These are phyloP conservation scores for Pelagia noctiluca DNA, from an alignment of 30 jellyfish, hydroid and myxozoan genomes.

Conservation along the genomic window DNA sequence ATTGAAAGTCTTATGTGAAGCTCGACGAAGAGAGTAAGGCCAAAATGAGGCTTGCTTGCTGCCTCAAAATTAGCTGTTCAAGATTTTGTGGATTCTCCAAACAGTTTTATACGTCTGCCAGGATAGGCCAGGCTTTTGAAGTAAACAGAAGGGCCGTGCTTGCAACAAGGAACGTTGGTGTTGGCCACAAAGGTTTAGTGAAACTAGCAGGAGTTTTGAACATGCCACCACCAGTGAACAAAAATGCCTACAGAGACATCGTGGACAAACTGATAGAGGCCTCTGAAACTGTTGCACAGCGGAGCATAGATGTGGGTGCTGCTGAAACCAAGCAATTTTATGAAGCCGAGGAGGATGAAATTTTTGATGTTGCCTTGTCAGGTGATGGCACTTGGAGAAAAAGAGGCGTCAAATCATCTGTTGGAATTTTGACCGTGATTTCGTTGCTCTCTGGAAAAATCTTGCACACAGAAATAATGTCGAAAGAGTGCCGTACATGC, in stretches of 20 bases:
- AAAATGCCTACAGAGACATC: background rate
- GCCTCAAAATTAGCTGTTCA: background rate
- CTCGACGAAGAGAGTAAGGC: background rate
- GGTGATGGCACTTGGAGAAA: constrained; percentile 21
- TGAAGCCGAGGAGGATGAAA: constrained; percentile 7
- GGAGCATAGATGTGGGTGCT: constrained; percentile 19
- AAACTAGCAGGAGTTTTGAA: constrained; percentile 1
- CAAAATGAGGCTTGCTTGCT: constrained; percentile 14
- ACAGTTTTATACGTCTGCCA: background rate
- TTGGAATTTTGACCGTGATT: constrained; percentile 1
- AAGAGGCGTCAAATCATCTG: constrained; percentile 4
- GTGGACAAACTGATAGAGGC: background rate
- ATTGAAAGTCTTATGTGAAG: background rate
- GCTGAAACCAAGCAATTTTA: background rate
- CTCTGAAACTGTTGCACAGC: constrained; percentile 15
- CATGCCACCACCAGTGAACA: constrained; percentile 41
- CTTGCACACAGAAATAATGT: constrained; percentile 16
- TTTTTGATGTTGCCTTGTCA: constrained; percentile 9
- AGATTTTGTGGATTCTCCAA: background rate
- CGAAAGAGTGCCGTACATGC: constrained; percentile 23
- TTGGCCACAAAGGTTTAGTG: constrained; percentile 11
- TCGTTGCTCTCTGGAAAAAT: constrained; percentile 16
- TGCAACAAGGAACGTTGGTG: constrained; percentile 29
- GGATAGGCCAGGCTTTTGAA: constrained; percentile 8
- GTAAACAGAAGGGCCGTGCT: constrained; percentile 23